Evolutionary conservation across 1,140 invertebrate species (phyloP).

Genomic region (Brachionus plicatilis): DNA sequence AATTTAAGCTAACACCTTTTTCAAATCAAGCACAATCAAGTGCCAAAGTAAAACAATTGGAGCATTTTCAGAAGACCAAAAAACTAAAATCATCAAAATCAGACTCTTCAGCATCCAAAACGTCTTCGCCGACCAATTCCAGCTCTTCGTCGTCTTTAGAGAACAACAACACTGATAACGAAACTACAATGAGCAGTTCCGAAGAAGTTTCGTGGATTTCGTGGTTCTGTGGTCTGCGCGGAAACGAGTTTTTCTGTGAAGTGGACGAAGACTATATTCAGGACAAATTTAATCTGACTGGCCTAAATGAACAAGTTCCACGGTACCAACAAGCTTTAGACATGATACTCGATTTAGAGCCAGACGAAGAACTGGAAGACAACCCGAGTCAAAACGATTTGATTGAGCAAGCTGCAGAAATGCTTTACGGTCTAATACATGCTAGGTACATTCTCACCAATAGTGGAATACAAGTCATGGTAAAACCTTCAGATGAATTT

Average conservation of each 20-base stretch:
- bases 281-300: constrained; percentile 99
- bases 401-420: constrained; percentile 97
- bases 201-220: constrained; percentile 92
- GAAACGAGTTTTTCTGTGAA: constrained; percentile 99
- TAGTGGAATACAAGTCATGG: constrained; percentile 94
- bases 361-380: constrained; percentile 72
- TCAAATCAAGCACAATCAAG: not conserved
- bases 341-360: constrained; percentile 98
- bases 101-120: constrained; percentile 7
- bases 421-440: constrained; percentile 99
- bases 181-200: constrained; percentile 40
- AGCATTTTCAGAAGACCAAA: constrained; percentile 9
- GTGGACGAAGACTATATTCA: constrained; percentile 99
- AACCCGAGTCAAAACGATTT: constrained; percentile 97
- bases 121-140: constrained; percentile 21
- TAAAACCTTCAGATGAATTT: constrained; percentile 46
- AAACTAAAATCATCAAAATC: not conserved
- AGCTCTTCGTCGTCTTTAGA: constrained; percentile 17
- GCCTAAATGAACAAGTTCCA: constrained; percentile 97
- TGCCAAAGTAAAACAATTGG: not conserved
- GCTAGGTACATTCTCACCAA: constrained; percentile 98
- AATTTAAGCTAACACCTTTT: not conserved
- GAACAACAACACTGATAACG: constrained; percentile 30
- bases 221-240: constrained; percentile 97
- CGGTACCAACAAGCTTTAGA: constrained; percentile 98